Evolutionary conservation across 1,140 invertebrate species (phyloP), one percentile per base, ranked within the genome.

Genomic region (Phocides pigmalion): DNA sequence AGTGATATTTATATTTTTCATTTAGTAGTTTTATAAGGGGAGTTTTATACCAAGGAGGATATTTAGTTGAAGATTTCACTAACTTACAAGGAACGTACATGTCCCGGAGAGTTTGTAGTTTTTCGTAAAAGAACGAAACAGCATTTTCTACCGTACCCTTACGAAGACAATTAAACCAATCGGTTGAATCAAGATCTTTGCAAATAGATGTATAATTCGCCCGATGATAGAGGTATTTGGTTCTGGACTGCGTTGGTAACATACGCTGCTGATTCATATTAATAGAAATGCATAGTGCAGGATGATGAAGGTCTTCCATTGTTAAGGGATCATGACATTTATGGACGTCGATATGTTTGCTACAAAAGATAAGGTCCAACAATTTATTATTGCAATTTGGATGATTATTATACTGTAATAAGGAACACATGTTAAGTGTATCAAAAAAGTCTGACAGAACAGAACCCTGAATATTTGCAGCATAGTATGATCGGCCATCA

Each of bases 1-100:
- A 2, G 22, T 51, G 53, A 16, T 50, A 62, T 46, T 72, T 72
- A 37, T 19, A 56, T 50, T 68, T 72, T 65, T 72, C 65, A 47
- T 62, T 72, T 35, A 72, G 1, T 1, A 58, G 46, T 65, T 71
- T 71, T 28, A 64, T 71, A 1, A 71, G 20, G 0, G 64, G 44
- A 17, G 37, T 44, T 32, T 61, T 62, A 50, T 61, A 67, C 69
- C 64, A 71, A 8, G 41, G 28, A 15, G 64, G 69, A 59, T 64
- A 64, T 19, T 51, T 58, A 1, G n/a, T 35, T 3, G 4, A 28
- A 28, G 25, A 28, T 28, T 8, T 28, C 9, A 8, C 5, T 28
- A 28, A 28, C 37, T 59, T 66, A 15, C 12, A 11, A 6, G 64
- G 64, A 50, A 66, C 46, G 20, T 59, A 51, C 14, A 17, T 46